Percentiles rank a stretch among this genome's conserved stretches.
These are phyloP conservation scores for Hemiprocne comata DNA, from an alignment of 2,113 vertebrate species.

Conservation along the genomic window DNA sequence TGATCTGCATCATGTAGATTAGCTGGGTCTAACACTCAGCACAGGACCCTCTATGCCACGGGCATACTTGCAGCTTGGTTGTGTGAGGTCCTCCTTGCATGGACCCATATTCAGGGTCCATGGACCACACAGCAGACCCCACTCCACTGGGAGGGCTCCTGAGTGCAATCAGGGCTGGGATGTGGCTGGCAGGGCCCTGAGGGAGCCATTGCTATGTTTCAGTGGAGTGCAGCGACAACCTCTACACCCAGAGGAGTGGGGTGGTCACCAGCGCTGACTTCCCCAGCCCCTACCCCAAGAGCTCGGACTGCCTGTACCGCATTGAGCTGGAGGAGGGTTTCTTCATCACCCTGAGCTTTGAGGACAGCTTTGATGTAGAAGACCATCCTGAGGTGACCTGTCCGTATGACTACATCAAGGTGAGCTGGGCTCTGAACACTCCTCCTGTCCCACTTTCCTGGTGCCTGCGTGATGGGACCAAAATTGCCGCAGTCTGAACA, in stretches of 20 bases:
- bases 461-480: neutral
- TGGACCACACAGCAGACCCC: neutral
- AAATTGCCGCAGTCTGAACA: neutral
- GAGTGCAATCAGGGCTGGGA: neutral
- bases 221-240: constrained; percentile 92
- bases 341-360: constrained; percentile 86
- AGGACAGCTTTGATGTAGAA: constrained; percentile 89
- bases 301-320: constrained; percentile 87
- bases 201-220: constrained; percentile 26
- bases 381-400: constrained; percentile 91
- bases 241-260: constrained; percentile 87
- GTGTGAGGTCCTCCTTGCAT: neutral
- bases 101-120: neutral
- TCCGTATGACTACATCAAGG: constrained; percentile 94
- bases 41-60: neutral
- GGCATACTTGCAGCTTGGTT: neutral
- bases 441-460: neutral
- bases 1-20: neutral
- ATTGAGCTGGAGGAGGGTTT: constrained; percentile 90
- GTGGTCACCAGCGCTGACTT: constrained; percentile 86
- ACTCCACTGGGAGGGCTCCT: neutral
- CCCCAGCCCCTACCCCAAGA: constrained; percentile 91
- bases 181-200: neutral
- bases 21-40: neutral
- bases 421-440: constrained; percentile 50